phyloP scores from a whole-genome alignment of 1,140 invertebrate genomes.

The Trichogramma pretiosum region DNA sequence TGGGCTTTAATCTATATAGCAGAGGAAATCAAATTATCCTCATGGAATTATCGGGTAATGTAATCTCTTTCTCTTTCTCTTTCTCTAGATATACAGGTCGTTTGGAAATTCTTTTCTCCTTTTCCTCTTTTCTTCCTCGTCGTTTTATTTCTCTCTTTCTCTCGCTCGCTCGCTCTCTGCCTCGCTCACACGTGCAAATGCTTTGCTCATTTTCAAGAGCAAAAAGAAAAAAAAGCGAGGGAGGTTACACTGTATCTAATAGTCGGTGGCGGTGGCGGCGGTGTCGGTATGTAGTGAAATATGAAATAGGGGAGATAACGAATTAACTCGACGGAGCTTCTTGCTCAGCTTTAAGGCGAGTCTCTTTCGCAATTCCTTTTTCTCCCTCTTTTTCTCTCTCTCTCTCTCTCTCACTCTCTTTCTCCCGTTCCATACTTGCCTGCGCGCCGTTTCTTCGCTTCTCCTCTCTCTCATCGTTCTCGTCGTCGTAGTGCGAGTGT shows the following conservation, averaged over 20 bases:
- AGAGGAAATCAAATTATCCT: conserved; percentile 32
- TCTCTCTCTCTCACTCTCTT: neutral
- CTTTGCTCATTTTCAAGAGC: conserved; percentile 3
- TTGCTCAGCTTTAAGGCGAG: no score
- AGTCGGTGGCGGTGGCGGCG: no score
- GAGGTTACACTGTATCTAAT: no score
- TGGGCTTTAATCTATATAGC: no score
- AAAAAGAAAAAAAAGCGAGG: neutral
- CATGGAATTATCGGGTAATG: conserved; percentile 22
- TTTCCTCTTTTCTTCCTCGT: no score
- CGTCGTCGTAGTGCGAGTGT: neutral
- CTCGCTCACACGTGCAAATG: conserved; percentile 2
- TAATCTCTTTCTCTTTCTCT: neutral
- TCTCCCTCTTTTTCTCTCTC: neutral
- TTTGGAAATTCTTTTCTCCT: no score
- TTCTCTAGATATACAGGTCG: no score
- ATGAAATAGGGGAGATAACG: conserved; percentile 20
- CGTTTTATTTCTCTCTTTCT: neutral
- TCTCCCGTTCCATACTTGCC: neutral
- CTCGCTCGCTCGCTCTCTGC: neutral
- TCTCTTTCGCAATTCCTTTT: no score
- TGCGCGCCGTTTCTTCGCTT: neutral
- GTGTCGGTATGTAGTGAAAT: no score
- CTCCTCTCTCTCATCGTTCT: neutral
- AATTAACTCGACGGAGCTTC: conserved; percentile 17